Percentiles rank a stretch among this genome's conserved stretches.
phyloP scores from a whole-genome alignment of 1,140 invertebrate species.

The Drosophila grimshawi region DNA sequence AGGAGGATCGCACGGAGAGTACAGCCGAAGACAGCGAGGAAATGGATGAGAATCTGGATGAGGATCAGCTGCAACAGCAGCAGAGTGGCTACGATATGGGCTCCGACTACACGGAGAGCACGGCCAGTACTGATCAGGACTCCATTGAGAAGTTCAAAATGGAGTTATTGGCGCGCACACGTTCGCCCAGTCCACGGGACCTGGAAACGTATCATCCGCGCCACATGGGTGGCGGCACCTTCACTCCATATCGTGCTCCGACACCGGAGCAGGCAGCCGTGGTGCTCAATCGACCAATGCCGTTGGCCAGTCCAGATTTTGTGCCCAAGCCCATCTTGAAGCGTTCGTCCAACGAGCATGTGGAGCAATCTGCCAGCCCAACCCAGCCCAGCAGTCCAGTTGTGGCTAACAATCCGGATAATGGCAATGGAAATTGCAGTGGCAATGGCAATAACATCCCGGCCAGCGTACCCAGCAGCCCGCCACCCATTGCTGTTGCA shows the following conservation, averaged over 20 bases:
- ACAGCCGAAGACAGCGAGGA: slow-evolving; percentile 71
- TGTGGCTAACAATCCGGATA: background rate
- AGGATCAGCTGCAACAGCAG: slow-evolving; percentile 29
- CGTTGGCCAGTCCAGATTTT: slow-evolving; percentile 87
- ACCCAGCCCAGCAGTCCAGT: slow-evolving; percentile 30
- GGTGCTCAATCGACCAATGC: slow-evolving; percentile 86
- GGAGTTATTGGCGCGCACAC: slow-evolving; percentile 84
- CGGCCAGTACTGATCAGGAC: slow-evolving; percentile 86
- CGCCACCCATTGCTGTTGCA: background rate
- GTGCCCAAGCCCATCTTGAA: slow-evolving; percentile 91
- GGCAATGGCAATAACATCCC: slow-evolving; percentile 4
- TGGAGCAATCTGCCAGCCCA: slow-evolving; percentile 49
- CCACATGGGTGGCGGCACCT: slow-evolving; percentile 72
- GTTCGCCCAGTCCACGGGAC: slow-evolving; percentile 86
- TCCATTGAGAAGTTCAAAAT: slow-evolving; percentile 86
- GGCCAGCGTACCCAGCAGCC: background rate
- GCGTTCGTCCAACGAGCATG: slow-evolving; percentile 84
- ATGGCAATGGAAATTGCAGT: slow-evolving; percentile 24
- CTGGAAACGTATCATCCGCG: slow-evolving; percentile 89
- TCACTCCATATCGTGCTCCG: slow-evolving; percentile 80
- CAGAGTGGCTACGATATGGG: slow-evolving; percentile 84
- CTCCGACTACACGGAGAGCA: slow-evolving; percentile 87
- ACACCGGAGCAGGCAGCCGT: slow-evolving; percentile 86
- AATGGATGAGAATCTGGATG: slow-evolving; percentile 54
- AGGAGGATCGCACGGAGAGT: slow-evolving; percentile 64